Evolutionary conservation across 2,113 vertebrate species (phyloP), one percentile per base, ranked within the genome.

Genomic region (Nothocercus nigrocapillus): DNA sequence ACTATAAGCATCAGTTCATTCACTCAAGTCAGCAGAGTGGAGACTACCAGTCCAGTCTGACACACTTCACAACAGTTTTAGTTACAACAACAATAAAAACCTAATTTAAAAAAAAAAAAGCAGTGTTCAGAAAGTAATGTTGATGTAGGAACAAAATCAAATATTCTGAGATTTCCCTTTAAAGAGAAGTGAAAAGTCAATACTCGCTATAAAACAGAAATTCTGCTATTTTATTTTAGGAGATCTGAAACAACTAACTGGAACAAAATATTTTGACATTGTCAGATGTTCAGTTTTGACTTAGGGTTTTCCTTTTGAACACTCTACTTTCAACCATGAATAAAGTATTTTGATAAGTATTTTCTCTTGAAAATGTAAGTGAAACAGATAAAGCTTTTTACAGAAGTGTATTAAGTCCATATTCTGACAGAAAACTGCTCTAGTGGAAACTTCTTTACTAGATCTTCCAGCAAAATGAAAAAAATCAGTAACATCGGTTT

Each of bases 1-100:
- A 74, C 54, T 36, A 61, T 0, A 0, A 70, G 44, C 66, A 88
- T 20, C 0, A 0, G 74, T 25, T 59, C 1, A 0, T 58, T 59
- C 75, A 36, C 68, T 78, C 73, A 64, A 58, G n/a, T 28, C 61
- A 77, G 51, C 47, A 61, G 56, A 85, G 45, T 34, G 34, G 76
- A 85, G 61, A 14, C 14, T 80, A 6, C 28, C 74, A 44, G n/a
- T 74, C 28, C 74, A 44, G n/a, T 74, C 56, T 64, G 36, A 28
- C 17, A 82, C 36, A 58, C 32, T 79, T 59, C n/a, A 17, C 34
- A 90, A 85, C 22, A 81, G 14, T 54, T 90, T 70, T 30, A 72
- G 18, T 32, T 79, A 79, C 28, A 21, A 91, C 42, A 68, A 63
- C 34, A 56, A 10, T 59, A 53, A 80, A 44, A 74, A 63, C 45